phyloP scores from a whole-genome alignment of 2,113 vertebrate species.

The Tricholaema leucomelas region DNA sequence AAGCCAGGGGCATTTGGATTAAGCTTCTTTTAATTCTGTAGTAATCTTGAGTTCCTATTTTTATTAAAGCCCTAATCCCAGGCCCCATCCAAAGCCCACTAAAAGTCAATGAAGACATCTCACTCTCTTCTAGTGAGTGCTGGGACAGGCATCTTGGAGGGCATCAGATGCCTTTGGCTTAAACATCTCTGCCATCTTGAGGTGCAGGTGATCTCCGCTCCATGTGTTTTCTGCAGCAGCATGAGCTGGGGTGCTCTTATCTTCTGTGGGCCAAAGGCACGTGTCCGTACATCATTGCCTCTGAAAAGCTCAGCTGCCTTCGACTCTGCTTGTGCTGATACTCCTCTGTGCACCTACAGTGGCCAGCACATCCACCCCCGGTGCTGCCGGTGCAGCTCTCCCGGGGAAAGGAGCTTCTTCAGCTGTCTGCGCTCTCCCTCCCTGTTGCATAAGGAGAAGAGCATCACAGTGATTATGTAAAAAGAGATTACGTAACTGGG shows the following conservation, averaged over 20 bases:
- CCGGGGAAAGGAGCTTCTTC: not conserved
- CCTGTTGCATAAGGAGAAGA: constrained; percentile 31
- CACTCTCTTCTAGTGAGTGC: not conserved
- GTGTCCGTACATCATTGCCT: accelerated
- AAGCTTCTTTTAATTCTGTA: constrained; percentile 56
- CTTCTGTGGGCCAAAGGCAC: accelerated
- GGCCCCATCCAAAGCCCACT: not conserved
- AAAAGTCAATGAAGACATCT: not conserved
- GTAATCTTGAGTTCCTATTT: constrained; percentile 45
- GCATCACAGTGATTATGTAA: constrained; percentile 50
- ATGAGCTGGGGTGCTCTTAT: accelerated
- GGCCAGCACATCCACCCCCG: accelerated
- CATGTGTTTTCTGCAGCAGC: not conserved
- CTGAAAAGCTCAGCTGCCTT: not conserved
- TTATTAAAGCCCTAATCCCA: constrained; percentile 15
- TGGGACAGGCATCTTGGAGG: not conserved
- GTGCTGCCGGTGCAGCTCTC: not conserved
- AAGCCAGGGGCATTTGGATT: constrained; percentile 24
- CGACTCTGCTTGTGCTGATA: accelerated
- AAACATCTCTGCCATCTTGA: not conserved
- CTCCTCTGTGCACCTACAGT: accelerated
- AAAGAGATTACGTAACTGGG: constrained; percentile 61
- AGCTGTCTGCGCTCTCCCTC: not conserved
- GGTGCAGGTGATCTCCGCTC: not conserved
- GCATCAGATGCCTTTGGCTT: not conserved